phyloP scores from a whole-genome alignment of 2,888 invertebrate species.

The Drosophila gaucha region DNA sequence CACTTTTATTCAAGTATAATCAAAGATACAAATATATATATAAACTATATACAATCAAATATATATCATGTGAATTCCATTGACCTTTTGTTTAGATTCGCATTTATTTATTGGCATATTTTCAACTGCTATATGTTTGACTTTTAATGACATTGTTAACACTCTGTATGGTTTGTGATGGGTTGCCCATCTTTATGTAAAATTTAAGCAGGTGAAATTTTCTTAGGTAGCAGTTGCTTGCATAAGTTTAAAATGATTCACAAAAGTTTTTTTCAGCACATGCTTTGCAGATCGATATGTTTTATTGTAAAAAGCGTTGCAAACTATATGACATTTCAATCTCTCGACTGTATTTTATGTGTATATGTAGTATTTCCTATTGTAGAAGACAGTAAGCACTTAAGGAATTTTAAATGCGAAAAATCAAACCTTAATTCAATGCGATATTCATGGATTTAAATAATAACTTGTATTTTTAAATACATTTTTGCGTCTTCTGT shows the following conservation, averaged over 20 bases:
- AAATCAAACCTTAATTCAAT: too few species aligned
- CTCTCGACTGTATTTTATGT: neutral
- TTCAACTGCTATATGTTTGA: slow-evolving; percentile 32
- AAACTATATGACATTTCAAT: neutral
- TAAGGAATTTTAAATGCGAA: neutral
- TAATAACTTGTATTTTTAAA: too few species aligned
- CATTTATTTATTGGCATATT: slow-evolving; percentile 10
- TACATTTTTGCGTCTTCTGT: too few species aligned
- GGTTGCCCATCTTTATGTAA: slow-evolving; percentile 35
- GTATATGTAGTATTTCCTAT: too few species aligned
- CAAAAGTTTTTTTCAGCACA: slow-evolving; percentile 11
- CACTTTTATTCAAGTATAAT: slow-evolving; percentile 33
- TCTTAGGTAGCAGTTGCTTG: slow-evolving; percentile 19
- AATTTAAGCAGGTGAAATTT: slow-evolving; percentile 56
- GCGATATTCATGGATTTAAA: too few species aligned
- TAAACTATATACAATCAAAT: neutral
- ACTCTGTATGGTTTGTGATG: slow-evolving; percentile 23
- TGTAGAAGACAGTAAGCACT: neutral
- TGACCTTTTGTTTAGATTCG: slow-evolving; percentile 13
- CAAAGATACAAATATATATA: slow-evolving; percentile 3
- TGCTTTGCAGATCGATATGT: neutral
- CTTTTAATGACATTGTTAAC: slow-evolving; percentile 50
- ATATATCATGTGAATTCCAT: slow-evolving; percentile 8
- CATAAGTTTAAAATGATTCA: slow-evolving; percentile 25
- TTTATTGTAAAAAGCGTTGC: neutral